phyloP scores from a whole-genome alignment of 2,113 vertebrate species.

The Entelurus aequoreus region DNA sequence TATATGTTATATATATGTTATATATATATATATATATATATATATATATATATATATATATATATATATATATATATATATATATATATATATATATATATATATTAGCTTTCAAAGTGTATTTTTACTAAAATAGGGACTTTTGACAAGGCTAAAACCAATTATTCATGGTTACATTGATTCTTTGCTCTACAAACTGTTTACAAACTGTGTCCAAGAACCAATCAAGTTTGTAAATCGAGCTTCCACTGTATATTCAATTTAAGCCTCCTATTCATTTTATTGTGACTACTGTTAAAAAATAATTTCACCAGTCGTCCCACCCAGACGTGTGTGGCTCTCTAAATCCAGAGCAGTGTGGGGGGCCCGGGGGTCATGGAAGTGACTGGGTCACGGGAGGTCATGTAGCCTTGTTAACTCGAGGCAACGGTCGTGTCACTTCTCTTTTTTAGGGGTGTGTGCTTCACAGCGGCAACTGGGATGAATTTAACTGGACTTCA shows the following conservation, averaged over 20 bases:
- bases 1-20: too few relatives aligned
- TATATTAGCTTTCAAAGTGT: too few relatives aligned
- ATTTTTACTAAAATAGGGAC: too few relatives aligned
- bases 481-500: background rate
- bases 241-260: background rate
- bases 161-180: too few relatives aligned
- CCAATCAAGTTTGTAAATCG: too few relatives aligned
- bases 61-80: too few relatives aligned
- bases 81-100: too few relatives aligned
- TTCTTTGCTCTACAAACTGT: too few relatives aligned
- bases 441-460: background rate
- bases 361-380: constrained; percentile 17
- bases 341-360: constrained; percentile 28
- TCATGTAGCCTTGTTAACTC: constrained; percentile 26
- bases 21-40: too few relatives aligned
- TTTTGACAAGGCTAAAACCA: too few relatives aligned
- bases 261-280: background rate
- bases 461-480: background rate
- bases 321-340: constrained; percentile 23
- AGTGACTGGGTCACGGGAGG: constrained; percentile 19
- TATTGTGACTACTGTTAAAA: background rate
- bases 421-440: background rate
- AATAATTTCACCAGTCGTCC: constrained; percentile 14
- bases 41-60: too few relatives aligned
- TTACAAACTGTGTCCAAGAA: too few relatives aligned